Base-by-base conservation (phyloP, 1,140 invertebrate genomes). In the Antheraea pernyi region DNA sequence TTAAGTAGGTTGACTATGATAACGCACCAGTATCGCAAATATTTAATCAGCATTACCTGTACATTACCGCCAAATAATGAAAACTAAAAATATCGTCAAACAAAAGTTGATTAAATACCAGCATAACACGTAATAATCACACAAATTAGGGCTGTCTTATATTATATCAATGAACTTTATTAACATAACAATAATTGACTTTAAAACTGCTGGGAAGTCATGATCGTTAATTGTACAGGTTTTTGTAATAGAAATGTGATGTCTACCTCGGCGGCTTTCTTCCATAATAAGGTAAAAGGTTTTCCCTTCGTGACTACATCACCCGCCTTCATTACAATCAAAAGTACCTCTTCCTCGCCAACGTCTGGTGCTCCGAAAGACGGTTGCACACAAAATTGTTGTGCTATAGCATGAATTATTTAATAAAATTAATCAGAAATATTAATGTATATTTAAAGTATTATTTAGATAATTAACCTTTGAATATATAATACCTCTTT, bases 1-100 rank as follows among this genome's bases (percentile, higher is more conserved):
- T 22, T 61, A 61, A 61, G 59, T 61, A 61, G 59, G 59, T 61
- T 61, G 59, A 19, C 19, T 61, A 61, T 22, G 59, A 22, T 61
- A 61, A 53, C 46, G 46, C 13, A 53, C 46, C 46, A 53, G 46
- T 53, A 53, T 53, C 46, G 46, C 46, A 53, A 53, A 53, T 53
- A 61, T 61, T 36, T 61, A 22, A 61, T 61, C 59, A 61, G 19
- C 30, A 22, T 61, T 61, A 61, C 30, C 30, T 61, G 19, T 61
- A 13, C 30, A 61, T 61, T 61, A 61, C 59, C 59, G 59, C 19
- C 30, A 61, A 19, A 19, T 19, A 61, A 19, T 61, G 11, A 61
- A 9, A 53, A 61, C 19, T 19, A 22, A 53, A 22, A 36, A 36
- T 36, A 36, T 61, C 11, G 19, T 61, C 59, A 61, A 61, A 61